Percentiles rank a stretch among this genome's conserved stretches.
These are phyloP conservation scores for Daubentonia madagascariensis DNA, from an alignment of 2,113 vertebrate genomes.

Conservation along the genomic window DNA sequence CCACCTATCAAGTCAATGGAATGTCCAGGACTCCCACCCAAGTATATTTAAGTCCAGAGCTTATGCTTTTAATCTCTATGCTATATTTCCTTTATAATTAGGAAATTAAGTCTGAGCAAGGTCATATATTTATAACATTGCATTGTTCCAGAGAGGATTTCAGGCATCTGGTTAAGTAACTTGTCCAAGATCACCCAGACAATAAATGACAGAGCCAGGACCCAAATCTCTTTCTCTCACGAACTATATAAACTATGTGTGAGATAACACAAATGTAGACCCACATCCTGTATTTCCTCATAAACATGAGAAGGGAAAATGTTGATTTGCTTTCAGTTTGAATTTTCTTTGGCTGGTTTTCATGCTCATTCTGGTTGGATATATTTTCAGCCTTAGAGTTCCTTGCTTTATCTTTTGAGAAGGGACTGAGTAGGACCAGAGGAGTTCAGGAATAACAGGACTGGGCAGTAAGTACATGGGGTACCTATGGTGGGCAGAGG, in stretches of 20 bases:
- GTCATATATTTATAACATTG: conserved; percentile 36
- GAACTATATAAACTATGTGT: background rate
- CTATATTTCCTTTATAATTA: conserved; percentile 31
- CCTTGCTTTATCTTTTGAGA: background rate
- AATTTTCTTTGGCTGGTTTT: conserved; percentile 52
- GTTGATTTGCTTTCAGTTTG: background rate
- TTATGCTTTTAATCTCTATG: conserved; percentile 44
- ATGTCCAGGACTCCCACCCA: background rate
- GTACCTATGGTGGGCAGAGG: background rate
- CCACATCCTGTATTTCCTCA: background rate
- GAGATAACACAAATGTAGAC: conserved; percentile 6
- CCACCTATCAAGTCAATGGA: background rate
- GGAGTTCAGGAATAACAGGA: background rate
- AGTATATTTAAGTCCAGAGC: background rate
- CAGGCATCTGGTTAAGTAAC: conserved; percentile 42
- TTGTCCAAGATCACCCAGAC: conserved; percentile 50
- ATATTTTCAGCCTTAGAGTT: background rate
- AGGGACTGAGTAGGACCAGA: background rate
- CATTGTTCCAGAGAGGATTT: conserved; percentile 43
- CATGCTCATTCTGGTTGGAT: background rate
- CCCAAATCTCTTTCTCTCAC: background rate
- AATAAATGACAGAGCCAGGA: conserved; percentile 21
- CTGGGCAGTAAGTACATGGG: background rate
- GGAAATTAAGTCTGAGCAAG: conserved; percentile 47
- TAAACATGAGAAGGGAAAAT: background rate